Percentiles rank a stretch among this genome's conserved stretches.
Conservation (phyloP, 1,140 invertebrate genomes). For the Acromyrmex echinatior region DNA sequence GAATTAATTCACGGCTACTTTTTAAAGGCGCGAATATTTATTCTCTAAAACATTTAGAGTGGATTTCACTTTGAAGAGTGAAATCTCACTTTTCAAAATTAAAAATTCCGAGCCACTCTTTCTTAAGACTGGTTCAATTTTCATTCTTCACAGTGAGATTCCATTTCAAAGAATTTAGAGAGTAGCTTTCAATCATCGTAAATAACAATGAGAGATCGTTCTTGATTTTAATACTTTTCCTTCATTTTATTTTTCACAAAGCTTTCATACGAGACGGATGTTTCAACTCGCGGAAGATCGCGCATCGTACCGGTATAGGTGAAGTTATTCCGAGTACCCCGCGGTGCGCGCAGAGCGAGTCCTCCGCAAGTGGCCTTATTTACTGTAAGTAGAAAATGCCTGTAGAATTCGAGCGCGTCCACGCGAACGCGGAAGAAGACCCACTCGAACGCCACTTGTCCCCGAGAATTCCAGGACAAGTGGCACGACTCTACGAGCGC, state of each 20-base stretch:
- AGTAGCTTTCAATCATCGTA: neutral
- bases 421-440: slow-evolving; percentile 73
- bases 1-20: slow-evolving; percentile 4
- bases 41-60: neutral
- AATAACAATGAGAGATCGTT: neutral
- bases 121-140: no score
- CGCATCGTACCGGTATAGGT: slow-evolving; percentile 38
- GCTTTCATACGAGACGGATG: neutral
- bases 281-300: neutral
- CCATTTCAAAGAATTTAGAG: no score
- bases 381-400: slow-evolving; percentile 68
- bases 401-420: slow-evolving; percentile 69
- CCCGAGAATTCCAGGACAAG: slow-evolving; percentile 84
- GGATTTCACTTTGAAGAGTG: no score
- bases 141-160: no score
- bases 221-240: neutral
- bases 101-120: no score
- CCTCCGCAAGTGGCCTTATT: slow-evolving; percentile 63
- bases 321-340: slow-evolving; percentile 66
- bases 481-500: slow-evolving; percentile 78
- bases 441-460: slow-evolving; percentile 77
- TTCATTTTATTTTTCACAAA: neutral
- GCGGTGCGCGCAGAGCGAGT: slow-evolving; percentile 7
- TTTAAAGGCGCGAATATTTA: neutral
- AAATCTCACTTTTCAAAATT: no score